Evolutionary conservation across 2,888 invertebrate genomes (phyloP).

Genomic region (Drosophila fulvimacula): DNA sequence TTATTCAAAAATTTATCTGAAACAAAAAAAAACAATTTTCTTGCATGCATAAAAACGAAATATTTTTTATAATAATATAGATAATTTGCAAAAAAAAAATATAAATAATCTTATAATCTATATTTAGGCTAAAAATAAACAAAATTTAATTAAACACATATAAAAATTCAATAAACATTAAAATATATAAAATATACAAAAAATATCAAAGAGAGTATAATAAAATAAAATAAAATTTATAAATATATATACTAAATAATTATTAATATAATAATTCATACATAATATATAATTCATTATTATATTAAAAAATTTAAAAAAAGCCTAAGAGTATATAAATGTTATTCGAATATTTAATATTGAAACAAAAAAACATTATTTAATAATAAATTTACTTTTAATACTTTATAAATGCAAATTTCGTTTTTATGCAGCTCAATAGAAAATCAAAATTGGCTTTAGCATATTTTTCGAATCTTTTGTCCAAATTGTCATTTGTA

Average conservation of each 20-base stretch:
- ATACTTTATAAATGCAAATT: not conserved
- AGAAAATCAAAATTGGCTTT: constrained; percentile 38
- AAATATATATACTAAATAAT: no score
- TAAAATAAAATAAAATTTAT: no score
- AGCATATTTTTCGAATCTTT: constrained; percentile 4
- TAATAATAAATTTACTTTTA: not conserved
- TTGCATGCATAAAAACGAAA: constrained; percentile 39
- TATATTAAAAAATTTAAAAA: no score
- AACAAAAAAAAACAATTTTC: not conserved
- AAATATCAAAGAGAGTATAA: not conserved
- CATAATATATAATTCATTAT: no score
- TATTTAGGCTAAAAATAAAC: no score
- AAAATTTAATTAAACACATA: not conserved
- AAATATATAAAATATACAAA: not conserved
- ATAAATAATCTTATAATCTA: not conserved
- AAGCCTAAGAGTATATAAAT: no score
- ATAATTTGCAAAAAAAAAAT: not conserved
- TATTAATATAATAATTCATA: no score
- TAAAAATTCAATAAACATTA: not conserved
- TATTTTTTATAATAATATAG: not conserved
- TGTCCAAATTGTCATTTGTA: constrained; percentile 17
- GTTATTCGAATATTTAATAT: no score
- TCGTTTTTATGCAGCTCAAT: constrained; percentile 6
- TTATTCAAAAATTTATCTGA: constrained; percentile 12
- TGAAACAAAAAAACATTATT: not conserved